Conservation (phyloP, 2,888 invertebrate genomes). For the Drosophila fulvimacula region DNA sequence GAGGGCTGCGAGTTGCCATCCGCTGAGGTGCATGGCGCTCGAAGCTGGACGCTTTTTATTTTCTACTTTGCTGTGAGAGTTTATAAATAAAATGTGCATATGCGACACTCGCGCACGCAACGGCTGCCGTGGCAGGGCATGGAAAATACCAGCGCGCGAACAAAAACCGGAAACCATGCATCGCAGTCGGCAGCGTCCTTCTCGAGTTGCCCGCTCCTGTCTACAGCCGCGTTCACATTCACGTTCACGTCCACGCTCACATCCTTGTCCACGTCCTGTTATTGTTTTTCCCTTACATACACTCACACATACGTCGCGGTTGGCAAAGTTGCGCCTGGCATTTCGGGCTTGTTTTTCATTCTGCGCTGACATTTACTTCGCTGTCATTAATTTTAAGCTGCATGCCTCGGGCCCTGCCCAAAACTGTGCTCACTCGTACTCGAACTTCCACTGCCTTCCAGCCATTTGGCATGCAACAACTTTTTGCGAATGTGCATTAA, state of each 20-base stretch:
- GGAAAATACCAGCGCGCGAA: conserved; percentile 74
- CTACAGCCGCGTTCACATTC: background rate
- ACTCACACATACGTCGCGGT: conserved; percentile 56
- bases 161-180: conserved; percentile 78
- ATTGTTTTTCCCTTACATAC: conserved; percentile 70
- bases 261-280: conserved; percentile 46
- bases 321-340: conserved; percentile 63
- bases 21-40: conserved; percentile 43
- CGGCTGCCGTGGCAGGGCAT: conserved; percentile 13
- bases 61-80: conserved; percentile 67
- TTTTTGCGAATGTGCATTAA: conserved; percentile 12
- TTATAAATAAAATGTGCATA: conserved; percentile 80
- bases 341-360: conserved; percentile 70
- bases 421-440: conserved; percentile 28
- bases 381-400: conserved; percentile 78
- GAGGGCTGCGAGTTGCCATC: background rate
- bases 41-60: conserved; percentile 55
- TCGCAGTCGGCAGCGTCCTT: conserved; percentile 40
- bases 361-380: conserved; percentile 73
- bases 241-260: conserved; percentile 1
- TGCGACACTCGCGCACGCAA: conserved; percentile 75
- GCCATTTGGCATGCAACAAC: conserved; percentile 6
- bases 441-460: conserved; percentile 14
- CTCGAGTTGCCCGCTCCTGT: conserved; percentile 13
- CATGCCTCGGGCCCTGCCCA: conserved; percentile 43